phyloP scores from a whole-genome alignment of 92 coral and sea anemone genomes.

The Epizoanthus fatuus region DNA sequence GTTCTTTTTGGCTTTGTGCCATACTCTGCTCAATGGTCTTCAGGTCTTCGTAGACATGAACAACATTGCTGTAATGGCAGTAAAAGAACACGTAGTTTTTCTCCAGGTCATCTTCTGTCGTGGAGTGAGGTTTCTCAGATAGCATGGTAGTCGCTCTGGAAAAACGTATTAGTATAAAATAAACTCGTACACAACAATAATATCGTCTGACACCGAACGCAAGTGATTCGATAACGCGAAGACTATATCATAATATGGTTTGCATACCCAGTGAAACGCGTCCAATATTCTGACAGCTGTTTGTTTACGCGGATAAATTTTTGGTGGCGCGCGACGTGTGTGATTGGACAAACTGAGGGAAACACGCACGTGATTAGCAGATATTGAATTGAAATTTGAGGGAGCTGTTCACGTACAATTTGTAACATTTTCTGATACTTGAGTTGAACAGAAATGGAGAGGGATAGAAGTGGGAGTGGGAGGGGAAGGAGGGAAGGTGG shows the following conservation, averaged over 20 bases:
- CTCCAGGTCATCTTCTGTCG: background rate
- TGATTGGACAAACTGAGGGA: background rate
- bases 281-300: slow-evolving; percentile 15
- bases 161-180: background rate
- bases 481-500: too few species aligned
- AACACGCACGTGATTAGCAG: too few species aligned
- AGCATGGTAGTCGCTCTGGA: background rate
- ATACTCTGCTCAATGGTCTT: slow-evolving; percentile 44
- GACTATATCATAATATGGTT: background rate
- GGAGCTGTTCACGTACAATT: too few species aligned
- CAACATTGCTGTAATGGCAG: slow-evolving; percentile 15
- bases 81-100: slow-evolving; percentile 7
- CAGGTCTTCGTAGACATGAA: slow-evolving; percentile 31
- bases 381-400: too few species aligned
- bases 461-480: too few species aligned
- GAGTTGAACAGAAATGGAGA: too few species aligned
- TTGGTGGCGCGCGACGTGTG: background rate
- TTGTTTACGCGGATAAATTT: slow-evolving; percentile 13
- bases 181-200: background rate
- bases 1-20: slow-evolving; percentile 32
- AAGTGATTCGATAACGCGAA: background rate
- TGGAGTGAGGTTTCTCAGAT: background rate
- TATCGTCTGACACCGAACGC: background rate
- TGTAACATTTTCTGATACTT: too few species aligned
- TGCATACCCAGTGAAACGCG: background rate